phyloP scores from a whole-genome alignment of 1,140 invertebrate genomes.

The Alviniconcha marisindica region DNA sequence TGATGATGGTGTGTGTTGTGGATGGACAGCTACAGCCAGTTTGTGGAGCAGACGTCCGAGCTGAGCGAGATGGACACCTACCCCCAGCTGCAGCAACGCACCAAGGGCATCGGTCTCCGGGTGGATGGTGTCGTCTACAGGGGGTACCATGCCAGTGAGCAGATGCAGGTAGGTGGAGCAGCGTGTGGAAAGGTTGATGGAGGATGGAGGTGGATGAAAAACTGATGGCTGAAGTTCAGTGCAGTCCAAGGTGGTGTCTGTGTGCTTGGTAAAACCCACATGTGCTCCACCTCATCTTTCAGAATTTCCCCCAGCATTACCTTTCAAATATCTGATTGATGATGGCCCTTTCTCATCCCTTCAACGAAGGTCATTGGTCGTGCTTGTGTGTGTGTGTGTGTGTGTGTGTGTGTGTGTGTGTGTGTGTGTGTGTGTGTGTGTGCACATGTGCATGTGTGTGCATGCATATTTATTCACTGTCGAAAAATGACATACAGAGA shows the following conservation, averaged over 20 bases:
- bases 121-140: slow-evolving; percentile 70
- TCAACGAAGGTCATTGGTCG: slow-evolving; percentile 50
- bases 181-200: background rate
- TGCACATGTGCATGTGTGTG: too few species aligned
- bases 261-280: too few species aligned
- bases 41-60: slow-evolving; percentile 59
- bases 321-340: too few species aligned
- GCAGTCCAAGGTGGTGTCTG: too few species aligned
- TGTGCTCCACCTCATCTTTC: too few species aligned
- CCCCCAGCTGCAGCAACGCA: slow-evolving; percentile 63
- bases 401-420: background rate
- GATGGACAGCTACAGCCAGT: slow-evolving; percentile 64
- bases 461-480: too few species aligned
- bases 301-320: too few species aligned
- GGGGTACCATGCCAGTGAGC: slow-evolving; percentile 67
- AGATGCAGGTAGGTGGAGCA: slow-evolving; percentile 63
- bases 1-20: too few species aligned
- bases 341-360: too few species aligned
- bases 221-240: slow-evolving; percentile 32
- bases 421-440: slow-evolving; percentile 21
- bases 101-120: slow-evolving; percentile 61
- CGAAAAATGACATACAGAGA: too few species aligned
- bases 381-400: slow-evolving; percentile 25
- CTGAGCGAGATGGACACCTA: slow-evolving; percentile 64
- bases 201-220: background rate